Evolutionary conservation across 2,113 vertebrate genomes (phyloP).

Genomic region (Mus spicilegus): DNA sequence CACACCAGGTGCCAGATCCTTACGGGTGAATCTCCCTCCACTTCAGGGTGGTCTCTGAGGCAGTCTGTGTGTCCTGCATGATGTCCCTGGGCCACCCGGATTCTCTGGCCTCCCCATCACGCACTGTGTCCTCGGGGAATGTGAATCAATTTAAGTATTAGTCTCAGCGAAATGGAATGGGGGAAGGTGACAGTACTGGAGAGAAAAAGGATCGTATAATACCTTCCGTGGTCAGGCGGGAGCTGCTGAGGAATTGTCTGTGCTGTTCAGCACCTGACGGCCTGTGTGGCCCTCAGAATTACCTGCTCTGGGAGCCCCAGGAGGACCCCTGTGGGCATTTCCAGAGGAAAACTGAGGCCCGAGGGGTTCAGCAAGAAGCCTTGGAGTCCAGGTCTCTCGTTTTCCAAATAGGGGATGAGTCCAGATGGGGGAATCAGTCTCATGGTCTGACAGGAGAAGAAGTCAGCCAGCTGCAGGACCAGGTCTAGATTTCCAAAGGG

Average conservation of each 20-base stretch:
- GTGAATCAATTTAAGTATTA: constrained; percentile 85
- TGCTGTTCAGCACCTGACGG: constrained; percentile 19
- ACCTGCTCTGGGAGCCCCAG: background rate
- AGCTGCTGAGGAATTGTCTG: constrained; percentile 60
- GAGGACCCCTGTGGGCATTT: background rate
- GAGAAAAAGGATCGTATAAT: constrained; percentile 69
- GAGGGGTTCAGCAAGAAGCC: background rate
- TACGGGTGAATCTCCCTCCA: background rate
- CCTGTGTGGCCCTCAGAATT: background rate
- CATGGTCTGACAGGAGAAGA: background rate
- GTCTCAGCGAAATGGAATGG: constrained; percentile 81
- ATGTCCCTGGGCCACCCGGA: constrained; percentile 70
- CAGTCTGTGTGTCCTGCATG: background rate
- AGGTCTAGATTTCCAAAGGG: background rate
- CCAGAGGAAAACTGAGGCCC: constrained; percentile 60
- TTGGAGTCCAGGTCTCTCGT: background rate
- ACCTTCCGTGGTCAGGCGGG: constrained; percentile 59
- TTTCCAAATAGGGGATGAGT: background rate
- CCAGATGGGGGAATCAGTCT: background rate
- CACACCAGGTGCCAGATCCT: background rate
- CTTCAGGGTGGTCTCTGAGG: constrained; percentile 21
- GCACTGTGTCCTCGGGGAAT: constrained; percentile 72
- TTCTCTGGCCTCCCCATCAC: constrained; percentile 69
- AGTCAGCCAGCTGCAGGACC: background rate
- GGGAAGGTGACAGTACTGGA: constrained; percentile 73